Evolutionary conservation across 1,140 invertebrate genomes (phyloP).

Genomic region (Lepidurus couesii): DNA sequence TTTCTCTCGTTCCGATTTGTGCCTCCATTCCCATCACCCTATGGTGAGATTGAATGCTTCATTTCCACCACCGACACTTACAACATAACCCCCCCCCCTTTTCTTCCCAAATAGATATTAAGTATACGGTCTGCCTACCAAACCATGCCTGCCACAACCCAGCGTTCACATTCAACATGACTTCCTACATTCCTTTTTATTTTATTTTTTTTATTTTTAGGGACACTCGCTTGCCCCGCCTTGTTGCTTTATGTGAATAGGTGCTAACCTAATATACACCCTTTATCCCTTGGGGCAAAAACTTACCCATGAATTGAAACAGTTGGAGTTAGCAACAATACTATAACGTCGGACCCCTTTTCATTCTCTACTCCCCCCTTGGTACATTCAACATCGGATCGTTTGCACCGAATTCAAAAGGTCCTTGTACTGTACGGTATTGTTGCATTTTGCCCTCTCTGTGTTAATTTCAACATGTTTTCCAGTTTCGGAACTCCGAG

Average conservation of each 20-base stretch:
- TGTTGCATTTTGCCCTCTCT: too few relatives aligned
- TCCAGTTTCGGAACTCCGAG: too few relatives aligned
- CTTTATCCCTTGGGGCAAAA: too few relatives aligned
- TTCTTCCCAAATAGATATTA: slow-evolving; percentile 20
- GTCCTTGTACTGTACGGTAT: too few relatives aligned
- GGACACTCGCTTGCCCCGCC: background rate
- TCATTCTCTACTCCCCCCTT: too few relatives aligned
- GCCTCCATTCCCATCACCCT: slow-evolving; percentile 20
- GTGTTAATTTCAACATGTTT: too few relatives aligned
- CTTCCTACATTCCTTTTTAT: background rate
- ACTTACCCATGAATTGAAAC: too few relatives aligned
- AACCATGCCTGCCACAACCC: background rate
- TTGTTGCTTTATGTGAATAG: background rate
- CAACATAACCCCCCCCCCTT: background rate
- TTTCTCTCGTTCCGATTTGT: slow-evolving; percentile 15
- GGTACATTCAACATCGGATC: too few relatives aligned
- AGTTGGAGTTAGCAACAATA: too few relatives aligned
- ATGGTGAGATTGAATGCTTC: slow-evolving; percentile 22
- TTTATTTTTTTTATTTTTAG: background rate
- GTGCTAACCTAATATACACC: too few relatives aligned
- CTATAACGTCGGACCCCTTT: too few relatives aligned
- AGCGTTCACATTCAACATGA: background rate
- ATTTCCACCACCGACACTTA: slow-evolving; percentile 21
- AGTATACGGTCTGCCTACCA: background rate
- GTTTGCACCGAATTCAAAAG: too few relatives aligned